Conservation (phyloP, 2,113 vertebrate species). For the Dipodomys spectabilis region DNA sequence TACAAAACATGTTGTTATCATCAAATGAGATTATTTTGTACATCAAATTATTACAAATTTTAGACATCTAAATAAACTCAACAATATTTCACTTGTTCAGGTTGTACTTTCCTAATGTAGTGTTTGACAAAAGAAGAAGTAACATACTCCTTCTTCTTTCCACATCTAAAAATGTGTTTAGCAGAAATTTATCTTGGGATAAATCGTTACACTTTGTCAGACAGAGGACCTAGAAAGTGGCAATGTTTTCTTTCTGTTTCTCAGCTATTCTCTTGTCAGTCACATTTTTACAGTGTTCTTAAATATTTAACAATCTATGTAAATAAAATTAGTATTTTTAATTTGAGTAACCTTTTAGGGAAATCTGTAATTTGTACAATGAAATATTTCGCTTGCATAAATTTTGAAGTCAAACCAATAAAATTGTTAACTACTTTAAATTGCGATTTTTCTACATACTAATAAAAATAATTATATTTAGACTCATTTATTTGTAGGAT, state of each 20-base stretch:
- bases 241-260: background rate
- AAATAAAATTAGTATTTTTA: background rate
- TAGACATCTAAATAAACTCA: background rate
- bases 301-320: conserved; percentile 7
- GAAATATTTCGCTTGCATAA: background rate
- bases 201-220: background rate
- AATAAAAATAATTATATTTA: conserved; percentile 43
- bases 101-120: background rate
- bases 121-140: background rate
- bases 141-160: background rate
- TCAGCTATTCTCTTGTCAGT: background rate
- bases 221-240: background rate
- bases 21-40: background rate
- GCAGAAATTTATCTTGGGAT: background rate
- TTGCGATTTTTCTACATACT: background rate
- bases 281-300: background rate
- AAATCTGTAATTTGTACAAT: conserved; percentile 12
- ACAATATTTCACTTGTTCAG: background rate
- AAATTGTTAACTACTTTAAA: background rate
- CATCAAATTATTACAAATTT: background rate
- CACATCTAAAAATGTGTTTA: background rate
- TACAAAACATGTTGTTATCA: background rate
- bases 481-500: background rate
- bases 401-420: conserved; percentile 27
- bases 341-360: background rate